Evolutionary conservation across 2,888 invertebrate species (phyloP), one percentile per base, ranked within the genome.

Genomic region (Xiphydria camelus): DNA sequence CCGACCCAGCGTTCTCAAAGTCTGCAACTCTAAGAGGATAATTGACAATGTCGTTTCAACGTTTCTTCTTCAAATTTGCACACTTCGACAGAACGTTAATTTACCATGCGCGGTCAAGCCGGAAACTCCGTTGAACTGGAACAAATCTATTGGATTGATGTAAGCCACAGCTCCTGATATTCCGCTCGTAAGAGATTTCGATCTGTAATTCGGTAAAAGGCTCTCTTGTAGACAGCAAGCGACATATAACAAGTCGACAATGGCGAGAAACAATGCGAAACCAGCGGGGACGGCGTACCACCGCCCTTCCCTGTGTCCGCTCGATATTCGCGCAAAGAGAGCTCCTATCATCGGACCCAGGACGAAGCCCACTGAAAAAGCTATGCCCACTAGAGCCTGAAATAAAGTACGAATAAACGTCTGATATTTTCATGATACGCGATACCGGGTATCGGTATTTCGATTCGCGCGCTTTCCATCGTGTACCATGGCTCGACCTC

Each of bases 301-400:
- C 25, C 82, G 76, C 34, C 84, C 84, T 29, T 82, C 76, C 51
- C 81, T 79, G 64, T 83, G 83, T 3, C 83, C 83, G 75, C 80
- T 82, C 4, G 68, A 67, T 35, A 62, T 51, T 59, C 82, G 81
- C 1, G 93, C 87, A 74, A 94, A 93, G 71, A 85, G 80, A 3
- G 96, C 97, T 17, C 98, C 98, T 53, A 97, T 92, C 75, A 94
- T 80, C 2, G 98, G 98, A 0, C 98, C 98, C 50, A 95, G 79
- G 61, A 97, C 91, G 77, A 99, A 99, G n/a, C 96, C 98, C 49
- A 99, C 77, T 1, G 97, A 97, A 78, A 99, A 99, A 4, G 98
- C 95, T 61, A 96, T 86, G 7, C 99, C 99, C 51, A 99, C 89
- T 40, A 96, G 77, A n/a, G 98, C 97, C 93, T 93, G 78, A 64